Conservation (phyloP, 2,888 invertebrate species). For the Hypolimnas misippus region DNA sequence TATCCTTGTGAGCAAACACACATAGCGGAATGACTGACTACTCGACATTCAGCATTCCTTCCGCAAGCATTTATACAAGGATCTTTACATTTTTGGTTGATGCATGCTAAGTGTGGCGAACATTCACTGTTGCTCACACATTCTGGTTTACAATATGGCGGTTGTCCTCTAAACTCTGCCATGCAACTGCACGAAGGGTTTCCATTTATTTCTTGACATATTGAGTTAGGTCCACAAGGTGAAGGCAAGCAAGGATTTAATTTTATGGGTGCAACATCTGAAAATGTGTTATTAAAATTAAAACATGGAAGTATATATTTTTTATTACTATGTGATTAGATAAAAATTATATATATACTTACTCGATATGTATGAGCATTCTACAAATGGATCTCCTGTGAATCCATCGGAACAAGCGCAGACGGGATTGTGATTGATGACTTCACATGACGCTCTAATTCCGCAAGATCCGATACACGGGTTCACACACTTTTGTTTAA, state of each 20-base stretch:
- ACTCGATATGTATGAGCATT: constrained; percentile 73
- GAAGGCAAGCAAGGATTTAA: constrained; percentile 89
- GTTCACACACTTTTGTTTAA: constrained; percentile 88
- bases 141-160: constrained; percentile 91
- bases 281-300: constrained; percentile 11
- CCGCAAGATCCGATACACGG: constrained; percentile 90
- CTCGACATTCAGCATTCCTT: constrained; percentile 88
- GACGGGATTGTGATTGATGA: constrained; percentile 89
- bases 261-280: constrained; percentile 57
- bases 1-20: constrained; percentile 88
- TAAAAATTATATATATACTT: constrained; percentile 46
- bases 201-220: constrained; percentile 87
- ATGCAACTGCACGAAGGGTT: constrained; percentile 90
- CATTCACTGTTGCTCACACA: constrained; percentile 92
- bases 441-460: constrained; percentile 84
- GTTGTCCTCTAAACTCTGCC: constrained; percentile 87
- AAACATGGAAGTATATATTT: neutral
- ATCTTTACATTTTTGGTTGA: constrained; percentile 89
- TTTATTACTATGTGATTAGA: neutral
- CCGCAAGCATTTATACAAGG: constrained; percentile 90
- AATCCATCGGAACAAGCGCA: constrained; percentile 88
- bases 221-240: constrained; percentile 91
- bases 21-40: constrained; percentile 90
- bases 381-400: constrained; percentile 87
- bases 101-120: constrained; percentile 87